phyloP scores from a whole-genome alignment of 2,888 invertebrate genomes.

The Onthophagus sagittarius region DNA sequence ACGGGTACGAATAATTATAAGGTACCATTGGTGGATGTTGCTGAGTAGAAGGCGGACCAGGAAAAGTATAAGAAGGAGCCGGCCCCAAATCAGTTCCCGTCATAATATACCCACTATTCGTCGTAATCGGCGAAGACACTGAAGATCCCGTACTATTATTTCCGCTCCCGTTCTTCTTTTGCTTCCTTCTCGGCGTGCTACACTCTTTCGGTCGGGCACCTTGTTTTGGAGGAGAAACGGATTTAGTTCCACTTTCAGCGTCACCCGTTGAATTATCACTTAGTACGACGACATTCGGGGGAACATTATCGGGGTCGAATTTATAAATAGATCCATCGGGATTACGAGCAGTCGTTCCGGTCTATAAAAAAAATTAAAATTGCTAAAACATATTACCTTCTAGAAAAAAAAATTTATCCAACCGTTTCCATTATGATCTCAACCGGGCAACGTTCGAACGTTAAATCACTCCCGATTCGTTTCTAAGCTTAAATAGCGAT shows the following conservation, averaged over 20 bases:
- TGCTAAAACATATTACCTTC: not conserved
- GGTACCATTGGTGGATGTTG: not conserved
- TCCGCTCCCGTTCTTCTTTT: not conserved
- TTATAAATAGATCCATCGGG: constrained; percentile 73
- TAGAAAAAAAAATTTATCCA: not conserved
- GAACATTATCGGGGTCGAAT: constrained; percentile 70
- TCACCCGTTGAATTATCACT: constrained; percentile 18
- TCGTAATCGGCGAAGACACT: not conserved
- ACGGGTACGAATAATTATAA: not conserved
- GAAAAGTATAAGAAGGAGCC: not conserved
- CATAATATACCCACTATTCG: not conserved
- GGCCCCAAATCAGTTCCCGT: not conserved
- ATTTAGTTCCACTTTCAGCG: constrained; percentile 23
- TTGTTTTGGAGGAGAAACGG: constrained; percentile 35
- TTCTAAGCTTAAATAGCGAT: not conserved
- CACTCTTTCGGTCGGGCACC: constrained; percentile 27
- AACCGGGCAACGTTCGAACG: not conserved
- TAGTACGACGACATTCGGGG: constrained; percentile 42
- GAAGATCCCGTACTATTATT: not conserved
- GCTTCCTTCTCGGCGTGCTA: constrained; percentile 15
- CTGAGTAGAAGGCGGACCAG: not conserved
- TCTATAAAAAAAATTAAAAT: constrained; percentile 47
- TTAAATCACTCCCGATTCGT: not conserved
- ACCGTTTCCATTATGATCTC: not conserved
- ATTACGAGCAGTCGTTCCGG: constrained; percentile 71